Base-by-base conservation (phyloP, 2,113 vertebrate species). In the Aptenodytes patagonicus region DNA sequence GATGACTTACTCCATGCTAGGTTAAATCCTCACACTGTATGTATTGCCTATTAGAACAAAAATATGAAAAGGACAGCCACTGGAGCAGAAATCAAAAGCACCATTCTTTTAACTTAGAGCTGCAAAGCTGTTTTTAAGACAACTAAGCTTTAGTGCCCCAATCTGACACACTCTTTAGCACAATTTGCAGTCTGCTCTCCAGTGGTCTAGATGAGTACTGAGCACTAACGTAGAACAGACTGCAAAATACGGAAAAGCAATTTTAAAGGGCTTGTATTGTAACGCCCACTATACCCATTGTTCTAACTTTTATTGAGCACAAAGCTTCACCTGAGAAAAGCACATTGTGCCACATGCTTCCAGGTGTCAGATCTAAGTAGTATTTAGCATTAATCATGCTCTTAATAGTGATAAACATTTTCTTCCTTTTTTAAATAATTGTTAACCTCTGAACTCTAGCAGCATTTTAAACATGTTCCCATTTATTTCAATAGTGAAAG, bases 241-340 rank as follows among this genome's bases (percentile, higher is more conserved):
- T 22, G 26, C 22, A 66, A 77, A 28, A 55, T 4, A 51, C 0
- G 2, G 19, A 55, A 60, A 55, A 61, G 21, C 4, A 64, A 1
- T 31, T 79, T 66, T n/a, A 7, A 54, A 72, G 42, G 31, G 17
- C 32, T 51, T 32, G 17, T 24, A 9, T 6, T 72, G 21, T 19
- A 14, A 60, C 13, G 32, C 11, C 17, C 49, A 49, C 32, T 24
- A 9, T 13, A 38, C 19, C 31, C 24, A 0, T 4, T 21, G 12
- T 11, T 46, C 55, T 40, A 29, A 36, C 28, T 51, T 81, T 21
- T 4, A 17, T 1, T 11, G 42, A 76, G 64, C 24, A 26, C 68
- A 54, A 60, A 90, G 28, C 38, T 60, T 21, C 38, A 65, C 31
- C 52, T 36, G 21, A 66, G 32, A 66, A 83, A 89, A 70, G 20